Conservation (phyloP, 2,113 vertebrate genomes). For the Aplodontia rufa region DNA sequence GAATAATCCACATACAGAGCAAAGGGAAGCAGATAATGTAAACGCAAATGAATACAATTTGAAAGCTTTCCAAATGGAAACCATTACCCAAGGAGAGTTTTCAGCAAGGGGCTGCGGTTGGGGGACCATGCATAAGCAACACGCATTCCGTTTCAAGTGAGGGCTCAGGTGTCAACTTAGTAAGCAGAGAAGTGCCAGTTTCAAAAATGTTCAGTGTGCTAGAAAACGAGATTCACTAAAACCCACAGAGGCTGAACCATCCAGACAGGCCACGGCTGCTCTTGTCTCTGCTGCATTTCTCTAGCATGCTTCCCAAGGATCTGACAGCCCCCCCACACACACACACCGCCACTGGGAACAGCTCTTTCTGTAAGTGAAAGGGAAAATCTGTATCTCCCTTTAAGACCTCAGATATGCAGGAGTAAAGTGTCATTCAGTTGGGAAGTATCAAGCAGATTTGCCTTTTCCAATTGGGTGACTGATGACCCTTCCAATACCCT, state of each 20-base stretch:
- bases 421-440: neutral
- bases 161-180: neutral
- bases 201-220: neutral
- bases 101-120: neutral
- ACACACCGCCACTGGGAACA: neutral
- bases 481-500: neutral
- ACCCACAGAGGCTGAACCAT: too few species aligned
- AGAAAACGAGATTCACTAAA: neutral
- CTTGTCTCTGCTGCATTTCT: rapidly evolving
- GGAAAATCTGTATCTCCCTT: neutral
- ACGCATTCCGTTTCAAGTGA: neutral
- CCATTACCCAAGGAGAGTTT: neutral
- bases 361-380: neutral
- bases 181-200: neutral
- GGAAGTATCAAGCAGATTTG: too few species aligned
- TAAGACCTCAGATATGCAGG: neutral
- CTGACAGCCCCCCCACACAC: too few species aligned
- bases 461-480: neutral
- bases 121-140: neutral
- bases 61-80: constrained; percentile 62
- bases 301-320: neutral
- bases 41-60: neutral
- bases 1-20: constrained; percentile 5
- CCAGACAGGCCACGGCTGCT: rapidly evolving
- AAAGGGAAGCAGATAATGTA: neutral